A percentile compares a stretch with the other conserved stretches of the same genome.
These are phyloP conservation scores for Caenorhabditis sp. DNA, from an alignment of 2,888 invertebrate species.

Conservation along the genomic window DNA sequence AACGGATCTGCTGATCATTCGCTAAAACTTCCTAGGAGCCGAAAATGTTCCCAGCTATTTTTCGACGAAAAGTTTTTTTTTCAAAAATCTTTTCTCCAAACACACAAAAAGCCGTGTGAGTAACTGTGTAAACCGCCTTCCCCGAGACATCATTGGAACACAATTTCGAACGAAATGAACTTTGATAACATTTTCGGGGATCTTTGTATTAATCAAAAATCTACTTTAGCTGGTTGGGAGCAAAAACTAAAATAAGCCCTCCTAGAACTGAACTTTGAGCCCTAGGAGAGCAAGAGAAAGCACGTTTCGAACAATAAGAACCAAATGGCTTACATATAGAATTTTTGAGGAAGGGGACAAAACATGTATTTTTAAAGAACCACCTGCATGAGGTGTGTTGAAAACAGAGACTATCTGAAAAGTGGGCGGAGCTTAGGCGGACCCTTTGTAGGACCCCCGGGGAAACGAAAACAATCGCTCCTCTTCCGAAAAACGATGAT, in stretches of 20 bases:
- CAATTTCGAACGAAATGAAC: slow-evolving; percentile 2
- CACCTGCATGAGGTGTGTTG: slow-evolving; percentile 16
- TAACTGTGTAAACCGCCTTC: slow-evolving; percentile 11
- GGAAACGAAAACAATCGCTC: neutral
- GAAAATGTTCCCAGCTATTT: too few relatives aligned
- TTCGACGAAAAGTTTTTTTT: neutral
- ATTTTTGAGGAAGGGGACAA: slow-evolving; percentile 6
- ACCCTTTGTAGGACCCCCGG: neutral
- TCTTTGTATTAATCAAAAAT: neutral
- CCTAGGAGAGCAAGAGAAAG: neutral
- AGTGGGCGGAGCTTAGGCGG: slow-evolving; percentile 5
- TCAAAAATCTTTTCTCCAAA: neutral
- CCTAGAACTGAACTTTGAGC: slow-evolving; percentile 12
- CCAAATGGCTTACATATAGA: neutral
- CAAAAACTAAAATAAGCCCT: neutral
- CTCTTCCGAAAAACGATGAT: slow-evolving; percentile 7
- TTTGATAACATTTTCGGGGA: slow-evolving; percentile 26
- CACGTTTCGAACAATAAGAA: neutral
- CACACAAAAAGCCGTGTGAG: slow-evolving; percentile 8
- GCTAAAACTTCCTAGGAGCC: too few relatives aligned
- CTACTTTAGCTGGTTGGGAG: neutral
- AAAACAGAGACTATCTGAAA: slow-evolving; percentile 9
- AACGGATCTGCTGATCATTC: too few relatives aligned
- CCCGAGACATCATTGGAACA: slow-evolving; percentile 32
- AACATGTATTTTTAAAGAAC: slow-evolving; percentile 17